These are phyloP conservation scores for Neodiprion fabricii DNA, from an alignment of 1,140 invertebrate genomes.

Conservation along the genomic window DNA sequence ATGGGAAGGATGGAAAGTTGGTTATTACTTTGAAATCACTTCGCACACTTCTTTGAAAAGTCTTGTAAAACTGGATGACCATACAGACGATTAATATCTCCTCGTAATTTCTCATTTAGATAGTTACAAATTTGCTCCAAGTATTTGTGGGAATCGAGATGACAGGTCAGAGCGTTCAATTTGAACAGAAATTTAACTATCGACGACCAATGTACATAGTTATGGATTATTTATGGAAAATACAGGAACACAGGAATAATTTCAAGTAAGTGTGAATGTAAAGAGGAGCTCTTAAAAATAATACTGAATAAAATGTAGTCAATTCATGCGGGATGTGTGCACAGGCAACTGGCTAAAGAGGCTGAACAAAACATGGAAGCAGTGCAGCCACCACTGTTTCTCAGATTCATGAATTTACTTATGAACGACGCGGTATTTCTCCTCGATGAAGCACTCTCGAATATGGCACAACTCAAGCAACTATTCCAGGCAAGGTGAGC, in stretches of 20 bases:
- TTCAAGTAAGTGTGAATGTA: constrained; percentile 70
- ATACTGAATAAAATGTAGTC: constrained; percentile 12
- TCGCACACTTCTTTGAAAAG: constrained; percentile 9
- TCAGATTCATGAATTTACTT: constrained; percentile 92
- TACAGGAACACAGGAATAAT: constrained; percentile 74
- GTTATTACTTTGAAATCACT: background rate
- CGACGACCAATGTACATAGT: constrained; percentile 93
- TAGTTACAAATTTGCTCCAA: constrained; percentile 79
- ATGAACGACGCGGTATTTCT: constrained; percentile 97
- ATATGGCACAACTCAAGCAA: constrained; percentile 83
- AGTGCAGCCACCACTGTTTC: constrained; percentile 87
- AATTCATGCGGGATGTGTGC: constrained; percentile 13
- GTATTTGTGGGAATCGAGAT: constrained; percentile 98
- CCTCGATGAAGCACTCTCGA: constrained; percentile 87
- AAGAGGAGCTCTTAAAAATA: constrained; percentile 10
- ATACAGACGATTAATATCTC: constrained; percentile 25
- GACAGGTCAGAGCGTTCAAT: constrained; percentile 94
- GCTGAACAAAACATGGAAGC: constrained; percentile 91
- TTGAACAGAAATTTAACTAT: constrained; percentile 98
- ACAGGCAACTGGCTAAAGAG: constrained; percentile 74
- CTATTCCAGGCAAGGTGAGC: constrained; percentile 73
- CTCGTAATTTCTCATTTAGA: constrained; percentile 50
- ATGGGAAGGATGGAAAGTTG: constrained; percentile 20
- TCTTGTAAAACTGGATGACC: constrained; percentile 12
- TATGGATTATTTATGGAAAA: constrained; percentile 91